A percentile compares a stretch with the other conserved stretches of the same genome.
These are phyloP conservation scores for Metopia argyrocephala DNA, from an alignment of 2,888 invertebrate genomes.

Conservation along the genomic window DNA sequence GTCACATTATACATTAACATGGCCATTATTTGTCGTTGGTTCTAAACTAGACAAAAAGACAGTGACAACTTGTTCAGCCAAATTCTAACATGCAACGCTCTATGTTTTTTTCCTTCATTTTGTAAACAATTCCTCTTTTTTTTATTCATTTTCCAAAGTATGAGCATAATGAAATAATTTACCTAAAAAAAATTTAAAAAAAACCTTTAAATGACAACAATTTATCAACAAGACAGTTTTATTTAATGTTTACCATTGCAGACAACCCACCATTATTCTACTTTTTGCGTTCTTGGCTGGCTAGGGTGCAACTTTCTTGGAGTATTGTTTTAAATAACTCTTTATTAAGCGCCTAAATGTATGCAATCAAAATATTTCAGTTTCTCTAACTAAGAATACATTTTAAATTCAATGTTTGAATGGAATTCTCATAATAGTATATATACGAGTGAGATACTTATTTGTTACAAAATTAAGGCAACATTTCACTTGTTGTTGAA, in stretches of 20 bases:
- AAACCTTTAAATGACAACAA: slow-evolving; percentile 75
- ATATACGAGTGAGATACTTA: too few species aligned
- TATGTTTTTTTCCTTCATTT: slow-evolving; percentile 10
- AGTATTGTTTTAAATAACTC: slow-evolving; percentile 54
- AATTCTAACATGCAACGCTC: slow-evolving; percentile 42
- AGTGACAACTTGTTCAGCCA: slow-evolving; percentile 50
- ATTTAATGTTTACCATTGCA: slow-evolving; percentile 62
- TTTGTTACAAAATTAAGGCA: slow-evolving; percentile 7
- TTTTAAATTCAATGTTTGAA: slow-evolving; percentile 54
- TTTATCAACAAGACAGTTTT: slow-evolving; percentile 75
- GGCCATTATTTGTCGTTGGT: slow-evolving; percentile 43
- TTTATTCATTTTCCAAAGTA: background rate
- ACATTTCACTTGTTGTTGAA: slow-evolving; percentile 20
- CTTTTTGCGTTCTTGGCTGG: background rate
- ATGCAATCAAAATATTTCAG: slow-evolving; percentile 22
- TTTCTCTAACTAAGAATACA: background rate
- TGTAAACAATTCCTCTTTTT: background rate
- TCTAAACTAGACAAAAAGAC: slow-evolving; percentile 18
- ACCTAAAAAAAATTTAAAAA: slow-evolving; percentile 57
- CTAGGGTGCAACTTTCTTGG: background rate
- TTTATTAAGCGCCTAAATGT: slow-evolving; percentile 61
- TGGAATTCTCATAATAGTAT: slow-evolving; percentile 54
- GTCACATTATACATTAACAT: slow-evolving; percentile 25
- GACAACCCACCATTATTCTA: slow-evolving; percentile 50
- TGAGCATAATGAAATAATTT: slow-evolving; percentile 74